Evolutionary conservation across 2,113 vertebrate genomes (phyloP), one percentile per base, ranked within the genome.

Genomic region (Glaucomys volans): DNA sequence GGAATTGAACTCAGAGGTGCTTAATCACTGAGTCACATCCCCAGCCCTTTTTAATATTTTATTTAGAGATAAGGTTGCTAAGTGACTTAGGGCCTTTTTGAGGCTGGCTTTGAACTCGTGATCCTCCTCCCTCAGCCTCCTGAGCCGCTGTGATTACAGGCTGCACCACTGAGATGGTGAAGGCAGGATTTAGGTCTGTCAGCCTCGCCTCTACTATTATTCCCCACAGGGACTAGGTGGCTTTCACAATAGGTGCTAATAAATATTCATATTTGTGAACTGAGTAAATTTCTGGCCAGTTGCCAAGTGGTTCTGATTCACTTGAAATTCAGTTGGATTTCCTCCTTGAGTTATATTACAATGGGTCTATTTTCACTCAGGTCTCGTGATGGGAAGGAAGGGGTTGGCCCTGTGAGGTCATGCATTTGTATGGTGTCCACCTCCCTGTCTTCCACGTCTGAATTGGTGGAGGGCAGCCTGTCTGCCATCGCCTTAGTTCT

Each of bases 281-380:
- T 44, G 64, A 96, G n/a, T 85, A 80, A 59, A 95, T 87, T 71
- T 7, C 47, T 85, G 42, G 75, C 37, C 24, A 84, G 42, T 76
- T 83, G 83, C 86, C 90, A 83, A 69, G 32, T 52, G 47, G 57
- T 80, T 97, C 62, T 95, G 95, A 87, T 86, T 94, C 79, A 94
- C 42, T 88, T 77, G 87, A 84, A 91, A 84, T 22, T 84, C 79
- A 40, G 28, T 8, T 82, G 82, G 35, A n/a, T 82, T 92, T 95
- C 75, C 77, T 81, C 47, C 16, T 20, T 0, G 32, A 52, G 30
- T 37, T 80, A 42, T 50, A 26, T 83, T 37, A 91, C 77, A 94
- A 28, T n/a, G 54, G 75, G 18, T 86, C 67, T 71, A 71, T 91
- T 93, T 95, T 94, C 71, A 93, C 69, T 20, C 11, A 1, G 62